Evolutionary conservation across 2,888 invertebrate genomes (phyloP), one percentile per base, ranked within the genome.

Genomic region (Platycheirus rosarum): DNA sequence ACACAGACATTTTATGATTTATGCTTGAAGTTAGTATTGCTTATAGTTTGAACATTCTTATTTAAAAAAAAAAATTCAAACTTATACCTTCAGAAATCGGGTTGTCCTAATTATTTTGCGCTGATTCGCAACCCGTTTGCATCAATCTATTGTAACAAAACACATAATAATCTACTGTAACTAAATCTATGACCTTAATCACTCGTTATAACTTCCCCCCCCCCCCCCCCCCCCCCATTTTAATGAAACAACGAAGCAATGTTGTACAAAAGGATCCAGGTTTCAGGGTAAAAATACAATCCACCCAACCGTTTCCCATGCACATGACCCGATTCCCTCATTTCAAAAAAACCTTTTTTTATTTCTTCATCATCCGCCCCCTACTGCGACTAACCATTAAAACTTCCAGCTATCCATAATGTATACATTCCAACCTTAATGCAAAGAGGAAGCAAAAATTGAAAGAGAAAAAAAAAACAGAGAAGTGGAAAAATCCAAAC

Each of bases 271-370:
- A 53, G 65, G 46, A 51, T 66, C 23, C 9, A 8, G 16, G 57
- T 60, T 71, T 49, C 13, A 14, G 44, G 49, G 42, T n/a, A 60
- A 26, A 46, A 37, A 48, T 46, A 70, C 16, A 63, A 46, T 48
- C 35, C 55, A 63, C 42, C 20, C 63, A 48, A 49, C 35, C 29
- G 37, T 26, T 55, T 62, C 35, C 48, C 65, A 66, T 75, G 75
- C 70, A 75, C 79, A 80, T 80, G 80, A 80, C 80, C 76, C 66
- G 66, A 71, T 80, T 80, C 70, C 70, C 80, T 53, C 60, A 51
- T 62, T 76, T 66, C 65, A 69, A 53, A 68, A 44, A 14, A 4
- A n/a, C n/a, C n/a, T 16, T 35, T 53, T 53, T 53, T 14, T 14
- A 29, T 62, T 18, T n/a, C 9, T 26, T 40, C 7, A 13, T 11